Conservation (phyloP, 1,140 invertebrate species). For the Pseudomyrmex concolor region DNA sequence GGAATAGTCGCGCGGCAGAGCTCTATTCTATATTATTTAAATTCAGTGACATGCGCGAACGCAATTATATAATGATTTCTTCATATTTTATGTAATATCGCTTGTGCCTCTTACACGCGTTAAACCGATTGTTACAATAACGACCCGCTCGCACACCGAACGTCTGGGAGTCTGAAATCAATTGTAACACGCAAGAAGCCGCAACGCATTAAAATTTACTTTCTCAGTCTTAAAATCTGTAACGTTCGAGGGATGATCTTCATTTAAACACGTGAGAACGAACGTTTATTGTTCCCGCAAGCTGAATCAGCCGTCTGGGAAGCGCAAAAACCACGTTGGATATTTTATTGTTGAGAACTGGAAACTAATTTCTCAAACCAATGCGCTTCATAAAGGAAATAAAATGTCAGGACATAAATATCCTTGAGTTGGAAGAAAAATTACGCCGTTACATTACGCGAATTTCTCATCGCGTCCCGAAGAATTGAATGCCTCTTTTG, state of each 20-base stretch:
- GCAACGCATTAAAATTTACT: slow-evolving; percentile 9
- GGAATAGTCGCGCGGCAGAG: neutral
- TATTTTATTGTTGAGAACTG: neutral
- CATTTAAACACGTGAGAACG: neutral
- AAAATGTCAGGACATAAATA: too few species aligned
- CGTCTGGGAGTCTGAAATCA: neutral
- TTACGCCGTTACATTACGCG: neutral
- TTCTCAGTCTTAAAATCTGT: neutral
- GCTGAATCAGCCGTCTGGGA: neutral
- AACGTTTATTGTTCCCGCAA: slow-evolving; percentile 7
- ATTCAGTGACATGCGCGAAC: too few species aligned
- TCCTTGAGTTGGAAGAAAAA: too few species aligned
- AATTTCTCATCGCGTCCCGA: neutral
- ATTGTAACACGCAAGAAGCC: neutral
- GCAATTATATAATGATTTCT: neutral
- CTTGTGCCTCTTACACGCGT: neutral
- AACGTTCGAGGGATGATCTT: neutral
- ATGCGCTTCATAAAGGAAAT: too few species aligned
- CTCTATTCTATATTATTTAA: neutral
- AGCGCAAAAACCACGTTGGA: neutral
- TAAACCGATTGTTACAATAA: slow-evolving; percentile 37
- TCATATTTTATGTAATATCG: neutral
- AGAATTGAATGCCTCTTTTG: slow-evolving; percentile 1
- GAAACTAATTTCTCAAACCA: neutral
- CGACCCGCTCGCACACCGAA: neutral